Percentiles rank a stretch among this genome's conserved stretches.
These are phyloP conservation scores for Simalia tracyae DNA, from an alignment of 2,797 vertebrate genomes.

Conservation along the genomic window DNA sequence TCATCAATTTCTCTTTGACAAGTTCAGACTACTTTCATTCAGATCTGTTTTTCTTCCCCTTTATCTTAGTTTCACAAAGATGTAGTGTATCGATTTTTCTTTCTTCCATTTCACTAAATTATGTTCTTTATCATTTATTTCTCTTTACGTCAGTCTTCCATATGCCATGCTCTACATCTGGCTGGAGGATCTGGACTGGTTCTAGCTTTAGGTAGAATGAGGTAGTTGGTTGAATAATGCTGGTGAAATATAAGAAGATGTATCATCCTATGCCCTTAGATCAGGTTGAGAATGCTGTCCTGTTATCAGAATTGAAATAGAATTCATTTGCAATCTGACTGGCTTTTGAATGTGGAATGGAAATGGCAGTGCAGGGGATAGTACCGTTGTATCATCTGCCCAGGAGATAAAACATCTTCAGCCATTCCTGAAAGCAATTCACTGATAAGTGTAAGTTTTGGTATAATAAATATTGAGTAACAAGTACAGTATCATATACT, in stretches of 20 bases:
- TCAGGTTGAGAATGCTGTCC: neutral
- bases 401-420: neutral
- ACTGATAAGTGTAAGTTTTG: neutral
- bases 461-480: neutral
- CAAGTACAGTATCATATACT: neutral
- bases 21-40: neutral
- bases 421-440: neutral
- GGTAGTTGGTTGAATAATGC: neutral
- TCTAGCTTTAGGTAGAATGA: neutral
- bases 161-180: neutral
- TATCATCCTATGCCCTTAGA: neutral
- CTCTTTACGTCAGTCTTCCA: neutral
- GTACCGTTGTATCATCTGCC: neutral
- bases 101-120: neutral
- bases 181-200: neutral
- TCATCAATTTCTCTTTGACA: neutral
- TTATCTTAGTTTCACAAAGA: neutral
- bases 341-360: neutral
- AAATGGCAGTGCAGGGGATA: neutral
- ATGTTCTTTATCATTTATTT: neutral
- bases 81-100: neutral
- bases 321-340: neutral
- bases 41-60: neutral
- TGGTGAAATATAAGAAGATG: neutral
- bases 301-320: neutral